phyloP scores from a whole-genome alignment of 2,113 vertebrate genomes.

The Helogale parvula region DNA sequence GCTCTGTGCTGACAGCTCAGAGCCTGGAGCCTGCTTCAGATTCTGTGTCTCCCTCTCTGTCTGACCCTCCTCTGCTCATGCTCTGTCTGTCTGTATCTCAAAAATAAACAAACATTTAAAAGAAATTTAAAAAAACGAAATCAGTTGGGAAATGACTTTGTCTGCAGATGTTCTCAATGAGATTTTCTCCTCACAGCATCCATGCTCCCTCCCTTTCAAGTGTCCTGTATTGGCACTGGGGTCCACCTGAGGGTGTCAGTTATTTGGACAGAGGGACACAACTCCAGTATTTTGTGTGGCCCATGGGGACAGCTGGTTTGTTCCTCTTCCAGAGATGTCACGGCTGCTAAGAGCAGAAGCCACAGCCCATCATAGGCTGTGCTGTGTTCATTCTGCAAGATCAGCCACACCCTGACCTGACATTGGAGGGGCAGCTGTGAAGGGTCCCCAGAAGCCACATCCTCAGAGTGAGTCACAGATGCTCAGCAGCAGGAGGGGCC shows the following conservation, averaged over 20 bases:
- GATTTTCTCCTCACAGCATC: neutral
- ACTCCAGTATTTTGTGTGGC: neutral
- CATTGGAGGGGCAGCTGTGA: neutral
- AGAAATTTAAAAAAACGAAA: too few species aligned
- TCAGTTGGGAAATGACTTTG: neutral
- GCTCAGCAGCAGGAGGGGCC: neutral
- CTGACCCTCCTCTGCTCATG: too few species aligned
- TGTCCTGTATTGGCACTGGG: neutral
- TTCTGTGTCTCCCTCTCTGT: too few species aligned
- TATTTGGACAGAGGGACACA: neutral
- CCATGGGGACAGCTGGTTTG: neutral
- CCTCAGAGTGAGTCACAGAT: neutral
- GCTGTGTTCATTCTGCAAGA: neutral
- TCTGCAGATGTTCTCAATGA: too few species aligned
- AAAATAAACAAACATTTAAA: too few species aligned
- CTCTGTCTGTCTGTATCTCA: too few species aligned
- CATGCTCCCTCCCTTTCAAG: accelerated
- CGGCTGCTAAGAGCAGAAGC: neutral
- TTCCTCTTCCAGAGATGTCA: neutral
- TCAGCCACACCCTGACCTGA: neutral
- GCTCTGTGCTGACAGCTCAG: too few species aligned
- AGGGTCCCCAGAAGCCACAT: neutral
- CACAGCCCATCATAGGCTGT: neutral
- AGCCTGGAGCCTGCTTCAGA: too few species aligned
- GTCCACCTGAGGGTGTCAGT: too few species aligned